Percentiles rank a stretch among this genome's conserved stretches.
Evolutionary conservation across 2,888 invertebrate genomes (phyloP).

Genomic region (Protodeltote pygarga): DNA sequence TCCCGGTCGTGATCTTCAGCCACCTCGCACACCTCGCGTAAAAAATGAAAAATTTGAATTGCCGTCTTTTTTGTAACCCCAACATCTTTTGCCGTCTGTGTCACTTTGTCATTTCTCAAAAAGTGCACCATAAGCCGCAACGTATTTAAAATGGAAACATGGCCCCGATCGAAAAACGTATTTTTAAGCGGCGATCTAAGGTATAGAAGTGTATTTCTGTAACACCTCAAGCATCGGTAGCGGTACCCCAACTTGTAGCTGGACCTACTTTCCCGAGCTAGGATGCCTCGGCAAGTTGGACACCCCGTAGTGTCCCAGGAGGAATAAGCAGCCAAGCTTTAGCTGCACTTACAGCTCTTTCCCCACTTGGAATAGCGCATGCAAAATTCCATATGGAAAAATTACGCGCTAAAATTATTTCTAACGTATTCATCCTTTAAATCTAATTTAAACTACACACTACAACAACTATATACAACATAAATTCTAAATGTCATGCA

Average conservation of each 20-base stretch:
- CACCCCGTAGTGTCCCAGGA: background rate
- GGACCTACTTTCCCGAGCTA: background rate
- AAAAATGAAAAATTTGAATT: background rate
- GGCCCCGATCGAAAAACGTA: slow-evolving; percentile 3
- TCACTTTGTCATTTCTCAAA: background rate
- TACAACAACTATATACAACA: too few relatives aligned
- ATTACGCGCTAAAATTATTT: too few relatives aligned
- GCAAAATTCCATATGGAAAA: too few relatives aligned
- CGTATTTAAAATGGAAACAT: background rate
- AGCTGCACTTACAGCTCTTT: slow-evolving; percentile 4
- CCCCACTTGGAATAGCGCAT: too few relatives aligned
- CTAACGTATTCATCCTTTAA: too few relatives aligned
- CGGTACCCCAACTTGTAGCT: slow-evolving; percentile 3
- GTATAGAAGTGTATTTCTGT: too few relatives aligned
- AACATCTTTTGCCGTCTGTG: slow-evolving; percentile 6
- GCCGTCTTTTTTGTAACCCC: slow-evolving; percentile 7
- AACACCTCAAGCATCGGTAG: slow-evolving; percentile 1
- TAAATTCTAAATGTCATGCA: too few relatives aligned
- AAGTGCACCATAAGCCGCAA: background rate
- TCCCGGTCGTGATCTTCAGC: too few relatives aligned
- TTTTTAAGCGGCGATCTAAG: slow-evolving; percentile 3
- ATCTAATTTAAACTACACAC: too few relatives aligned
- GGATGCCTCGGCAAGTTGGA: background rate
- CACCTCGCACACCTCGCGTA: slow-evolving; percentile 5
- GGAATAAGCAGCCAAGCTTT: background rate